These are phyloP conservation scores for Acronicta leporina DNA, from an alignment of 2,888 invertebrate genomes.

Conservation along the genomic window DNA sequence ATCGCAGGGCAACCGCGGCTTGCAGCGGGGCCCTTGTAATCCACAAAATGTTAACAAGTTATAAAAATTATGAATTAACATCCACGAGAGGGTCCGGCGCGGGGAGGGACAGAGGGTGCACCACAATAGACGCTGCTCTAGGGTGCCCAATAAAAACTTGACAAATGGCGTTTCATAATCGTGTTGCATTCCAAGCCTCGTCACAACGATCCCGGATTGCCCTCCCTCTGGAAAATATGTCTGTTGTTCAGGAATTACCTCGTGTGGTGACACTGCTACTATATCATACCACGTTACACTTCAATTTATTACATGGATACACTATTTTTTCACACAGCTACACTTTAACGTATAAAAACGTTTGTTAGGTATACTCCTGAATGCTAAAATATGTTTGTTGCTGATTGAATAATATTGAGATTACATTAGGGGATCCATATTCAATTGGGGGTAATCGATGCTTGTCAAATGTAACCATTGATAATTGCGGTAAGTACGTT, in stretches of 20 bases:
- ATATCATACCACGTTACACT: conserved; percentile 38
- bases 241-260: conserved; percentile 67
- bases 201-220: conserved; percentile 78
- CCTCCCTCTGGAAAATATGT: conserved; percentile 77
- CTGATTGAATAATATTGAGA: not conserved
- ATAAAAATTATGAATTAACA: conserved; percentile 87
- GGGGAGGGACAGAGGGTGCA: conserved; percentile 57
- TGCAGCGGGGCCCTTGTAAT: conserved; percentile 59
- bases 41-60: conserved; percentile 83
- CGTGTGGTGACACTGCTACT: conserved; percentile 48
- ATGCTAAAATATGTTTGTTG: not conserved
- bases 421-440: not conserved
- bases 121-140: conserved; percentile 81
- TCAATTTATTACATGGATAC: conserved; percentile 13
- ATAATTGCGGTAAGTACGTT: conserved; percentile 33
- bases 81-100: conserved; percentile 78
- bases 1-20: conserved; percentile 31
- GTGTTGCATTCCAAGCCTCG: conserved; percentile 84
- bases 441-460: conserved; percentile 13
- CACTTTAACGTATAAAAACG: not conserved
- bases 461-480: conserved; percentile 10
- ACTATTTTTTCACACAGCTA: not conserved
- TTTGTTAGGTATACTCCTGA: not conserved
- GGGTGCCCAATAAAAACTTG: conserved; percentile 89
- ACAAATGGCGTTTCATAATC: conserved; percentile 89